Evolutionary conservation across 2,113 vertebrate species (phyloP), one percentile per base, ranked within the genome.

Genomic region (Pollachius pollachius): DNA sequence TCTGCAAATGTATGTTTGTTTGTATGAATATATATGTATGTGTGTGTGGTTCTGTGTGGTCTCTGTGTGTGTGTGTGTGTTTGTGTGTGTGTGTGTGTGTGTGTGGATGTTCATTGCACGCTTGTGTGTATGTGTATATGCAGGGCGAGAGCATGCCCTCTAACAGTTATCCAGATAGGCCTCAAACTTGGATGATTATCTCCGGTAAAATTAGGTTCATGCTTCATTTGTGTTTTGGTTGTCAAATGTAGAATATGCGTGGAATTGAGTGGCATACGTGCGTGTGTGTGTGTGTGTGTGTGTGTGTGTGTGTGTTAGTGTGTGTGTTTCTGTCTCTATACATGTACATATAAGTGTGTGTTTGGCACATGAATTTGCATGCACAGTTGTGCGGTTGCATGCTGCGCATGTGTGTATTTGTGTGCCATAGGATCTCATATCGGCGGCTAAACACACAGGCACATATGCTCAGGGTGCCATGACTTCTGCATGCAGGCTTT

Each of bases 371-470:
- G 23, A 1, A 23, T 23, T 23, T 23, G 23, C 23, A 23, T 23
- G 23, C 23, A 23, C 52, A 18, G 25, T 4, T 23, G 21, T 62
- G 15, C 12, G 17, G n/a, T 0, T 9, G 41, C 19, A 17, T 56
- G 18, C 30, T 71, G 62, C 17, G 1, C 25, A 15, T 62, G 61
- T 62, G 61, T 62, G 61, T 34, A 23, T 63, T 15, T 17, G 62
- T 63, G 62, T 16, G 25, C 19, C 16, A 2, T 12, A 3, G 56
- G 8, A 4, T 13, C 52, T 60, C 41, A 41, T 60, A 74, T 75
- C 34, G 62, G 58, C 62, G 70, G 65, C 23, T 76, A 70, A 86
- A 21, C 21, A 71, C 72, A 61, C 12, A 57, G 48, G 27, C 65
- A 57, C 66, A 57, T 73, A 25, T 69, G 69, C 59, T 23, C 1